These are phyloP conservation scores for Argyrosomus regius DNA, from an alignment of 2,797 vertebrate genomes.

Conservation along the genomic window DNA sequence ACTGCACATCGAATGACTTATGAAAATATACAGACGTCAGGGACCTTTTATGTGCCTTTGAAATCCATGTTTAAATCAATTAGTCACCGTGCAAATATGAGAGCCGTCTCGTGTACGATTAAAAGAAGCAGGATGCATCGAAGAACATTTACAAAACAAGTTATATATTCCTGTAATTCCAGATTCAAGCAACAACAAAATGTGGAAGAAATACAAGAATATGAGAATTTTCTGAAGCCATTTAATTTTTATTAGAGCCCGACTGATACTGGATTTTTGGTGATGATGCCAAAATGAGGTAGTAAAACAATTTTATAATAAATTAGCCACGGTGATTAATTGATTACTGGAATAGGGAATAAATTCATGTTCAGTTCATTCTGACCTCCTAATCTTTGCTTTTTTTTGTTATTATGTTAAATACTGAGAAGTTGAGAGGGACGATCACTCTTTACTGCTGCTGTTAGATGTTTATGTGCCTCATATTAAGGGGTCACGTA, in stretches of 20 bases:
- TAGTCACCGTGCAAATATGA: background rate
- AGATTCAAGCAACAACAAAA: background rate
- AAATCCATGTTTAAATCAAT: background rate
- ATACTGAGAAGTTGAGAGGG: too few relatives aligned
- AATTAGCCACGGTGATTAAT: too few relatives aligned
- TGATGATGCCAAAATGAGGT: too few relatives aligned
- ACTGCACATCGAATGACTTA: background rate
- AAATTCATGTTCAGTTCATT: too few relatives aligned
- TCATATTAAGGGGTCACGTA: too few relatives aligned
- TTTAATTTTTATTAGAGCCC: background rate
- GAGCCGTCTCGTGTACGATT: background rate
- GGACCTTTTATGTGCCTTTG: background rate
- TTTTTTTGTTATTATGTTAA: background rate
- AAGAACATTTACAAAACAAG: background rate
- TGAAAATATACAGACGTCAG: background rate
- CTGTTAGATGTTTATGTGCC: too few relatives aligned
- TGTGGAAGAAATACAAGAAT: background rate
- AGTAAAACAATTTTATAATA: too few relatives aligned
- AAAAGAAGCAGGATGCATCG: background rate
- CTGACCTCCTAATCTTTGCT: too few relatives aligned
- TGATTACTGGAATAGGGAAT: too few relatives aligned
- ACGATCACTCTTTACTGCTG: too few relatives aligned
- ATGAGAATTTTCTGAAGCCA: background rate
- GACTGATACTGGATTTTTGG: too few relatives aligned
- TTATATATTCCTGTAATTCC: background rate